Base-by-base conservation (phyloP, 2,113 vertebrate genomes). In the Megalops atlanticus region DNA sequence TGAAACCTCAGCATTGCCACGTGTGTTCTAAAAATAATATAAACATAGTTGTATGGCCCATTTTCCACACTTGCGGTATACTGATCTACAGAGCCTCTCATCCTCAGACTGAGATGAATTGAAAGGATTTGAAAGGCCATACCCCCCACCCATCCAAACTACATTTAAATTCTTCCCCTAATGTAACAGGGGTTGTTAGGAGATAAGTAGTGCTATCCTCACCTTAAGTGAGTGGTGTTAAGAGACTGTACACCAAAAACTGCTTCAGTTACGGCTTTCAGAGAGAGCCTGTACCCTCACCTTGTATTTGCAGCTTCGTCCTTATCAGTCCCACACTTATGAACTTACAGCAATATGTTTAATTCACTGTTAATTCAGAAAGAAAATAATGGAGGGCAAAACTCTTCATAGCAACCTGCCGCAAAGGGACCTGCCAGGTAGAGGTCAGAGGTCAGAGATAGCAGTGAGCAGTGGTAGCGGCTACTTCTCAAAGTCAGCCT, bases 361-460 rank as follows among this genome's bases (percentile, higher is more conserved):
- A 3, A 72, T 49, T 72, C 35, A 31, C 38, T 72, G 6, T 71
- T 71, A 47, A 45, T 12, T 16, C 31, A 58, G 69, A 40, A 64
- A 78, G 38, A 43, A 45, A 78, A 78, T 43, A 33, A 40, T 31
- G 40, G 10, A 40, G 58, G 33, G 68, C 36, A 68, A 27, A 41
- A 74, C 16, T 74, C 18, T 58, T 52, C n/a, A 38, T 39, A 74
- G 69, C 54, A 35, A 80, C 72, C 69, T 73, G 47, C 47, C 40
- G 49, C 35, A 31, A 54, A 54, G 49, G 79, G 45, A 80, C 35
- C 79, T 80, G 18, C 24, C 64, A 27, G 78, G 43, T 80, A 54
- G 47, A 64, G 70, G 38, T 80, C 70, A 76, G 74, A 70, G 80
- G 80, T 81, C 41, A 76, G 54, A 81, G 80, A 81, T 81, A 76